Evolutionary conservation across 64 coral and sea anemone genomes (phyloP), one percentile per base, ranked within the genome.

Genomic region (Dendrophyllia cribrosa): DNA sequence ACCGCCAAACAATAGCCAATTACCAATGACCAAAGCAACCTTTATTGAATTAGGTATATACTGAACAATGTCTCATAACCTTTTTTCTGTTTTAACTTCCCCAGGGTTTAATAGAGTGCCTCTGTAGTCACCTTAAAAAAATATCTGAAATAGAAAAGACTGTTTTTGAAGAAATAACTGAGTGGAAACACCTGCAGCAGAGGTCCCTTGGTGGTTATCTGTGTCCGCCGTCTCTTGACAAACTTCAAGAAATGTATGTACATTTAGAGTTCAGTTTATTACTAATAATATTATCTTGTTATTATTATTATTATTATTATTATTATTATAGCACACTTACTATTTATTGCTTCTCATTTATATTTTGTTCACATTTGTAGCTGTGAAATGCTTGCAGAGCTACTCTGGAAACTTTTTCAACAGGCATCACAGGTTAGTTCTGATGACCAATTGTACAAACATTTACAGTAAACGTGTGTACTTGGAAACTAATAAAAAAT

Each of bases 191-290:
- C 55, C 17, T 76, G 11, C 91, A 93, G 21, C 71, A 93, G 58
- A 87, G 73, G 20, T 76, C 91, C 10, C 70, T 93, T 4, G 78
- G 71, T 55, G 91, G 91, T 16, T 93, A 44, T 83, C 82, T 72
- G 4, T 53, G 48, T 44, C 82, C 91, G 56, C 82, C 22, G 17
- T 12, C 83, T 11, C 83, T 93, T 58, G 91, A 93, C 59, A 76
- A 86, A 61, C 82, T 93, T 46, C 91, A 93, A 59, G 71, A 72
- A 62, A 62, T 93, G 91, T 93, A 87, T 77, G 91, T 59, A 64
- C 16, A 16, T 9, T 17, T 7, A 9, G 21, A 22, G 75, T 34
- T 88, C 43, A 20, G 71, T 59, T 58, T 55, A 44, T 22, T 55
- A 14, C 10, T 43, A 87, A 14, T 55, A 34, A 34, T 34, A 34